Evolutionary conservation across 1,140 invertebrate species (phyloP).

Genomic region (Drosophila parvula): DNA sequence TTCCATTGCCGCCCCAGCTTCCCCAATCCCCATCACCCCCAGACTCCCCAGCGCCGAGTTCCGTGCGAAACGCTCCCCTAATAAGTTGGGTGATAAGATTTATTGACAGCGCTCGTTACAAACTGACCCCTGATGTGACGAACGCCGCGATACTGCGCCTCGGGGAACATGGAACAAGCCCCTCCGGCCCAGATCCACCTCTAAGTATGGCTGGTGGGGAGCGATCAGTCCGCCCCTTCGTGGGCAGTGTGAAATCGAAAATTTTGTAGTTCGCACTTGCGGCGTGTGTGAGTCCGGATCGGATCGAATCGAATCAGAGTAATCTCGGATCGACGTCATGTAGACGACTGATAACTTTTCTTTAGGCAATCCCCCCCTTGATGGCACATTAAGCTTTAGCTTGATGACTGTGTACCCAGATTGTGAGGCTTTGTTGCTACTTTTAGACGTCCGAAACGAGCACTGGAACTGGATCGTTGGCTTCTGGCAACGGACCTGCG

Average conservation of each 20-base stretch:
- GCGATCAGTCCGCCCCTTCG: constrained; percentile 57
- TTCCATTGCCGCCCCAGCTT: constrained; percentile 54
- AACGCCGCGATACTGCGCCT: constrained; percentile 53
- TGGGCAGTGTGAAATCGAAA: constrained; percentile 51
- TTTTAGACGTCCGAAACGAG: constrained; percentile 22
- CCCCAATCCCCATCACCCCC: constrained; percentile 5
- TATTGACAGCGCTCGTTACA: constrained; percentile 70
- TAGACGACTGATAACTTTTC: constrained; percentile 72
- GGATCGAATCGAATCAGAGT: constrained; percentile 22
- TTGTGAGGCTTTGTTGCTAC: constrained; percentile 41
- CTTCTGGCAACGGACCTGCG: constrained; percentile 3
- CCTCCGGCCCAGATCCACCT: constrained; percentile 28
- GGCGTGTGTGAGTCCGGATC: constrained; percentile 29
- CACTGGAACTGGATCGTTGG: constrained; percentile 25
- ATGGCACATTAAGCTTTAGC: constrained; percentile 72
- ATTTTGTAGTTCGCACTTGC: constrained; percentile 42
- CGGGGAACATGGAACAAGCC: constrained; percentile 57
- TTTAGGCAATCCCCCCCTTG: constrained; percentile 78
- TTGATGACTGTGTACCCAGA: constrained; percentile 72
- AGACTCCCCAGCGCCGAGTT: background rate
- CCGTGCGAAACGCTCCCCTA: constrained; percentile 21
- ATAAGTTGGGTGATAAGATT: constrained; percentile 64
- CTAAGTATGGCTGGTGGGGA: background rate
- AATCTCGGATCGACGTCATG: constrained; percentile 61
- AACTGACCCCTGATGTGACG: constrained; percentile 55